Evolutionary conservation across 2,888 invertebrate species (phyloP), one percentile per base, ranked within the genome.

Genomic region (Cryptocephalus moraei): DNA sequence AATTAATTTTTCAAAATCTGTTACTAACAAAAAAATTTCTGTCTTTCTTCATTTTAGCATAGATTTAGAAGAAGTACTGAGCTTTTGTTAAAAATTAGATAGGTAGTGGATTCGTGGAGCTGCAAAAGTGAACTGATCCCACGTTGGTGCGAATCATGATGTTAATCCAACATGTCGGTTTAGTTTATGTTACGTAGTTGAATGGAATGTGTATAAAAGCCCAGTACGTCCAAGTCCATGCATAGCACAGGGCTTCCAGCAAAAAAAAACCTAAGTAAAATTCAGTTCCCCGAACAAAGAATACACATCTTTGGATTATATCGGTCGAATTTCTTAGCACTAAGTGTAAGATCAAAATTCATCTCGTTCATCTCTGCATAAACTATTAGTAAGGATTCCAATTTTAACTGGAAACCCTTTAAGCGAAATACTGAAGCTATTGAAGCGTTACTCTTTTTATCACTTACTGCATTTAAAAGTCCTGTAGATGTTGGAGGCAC

Each of bases 401-500:
- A 33, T 46, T 49, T 49, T 48, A 44, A 46, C 56, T 57, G 55
- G 51, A 59, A 56, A 51, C 55, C 55, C 53, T 45, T 47, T 40
- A 57, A 58, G 55, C 57, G 41, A 54, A 50, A 57, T 54, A 55
- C 53, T 55, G 22, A 56, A 53, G 55, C 55, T 11, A 36, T 11
- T 36, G 22, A 22, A 22, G 22, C 22, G 22, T 22, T 22, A 22
- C 47, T 45, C 39, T 22, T 22, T 22, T 22, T 22, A 46, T 39
- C 62, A 82, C 91, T 88, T 78, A 92, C 92, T 73, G 94, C 94
- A 72, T 91, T 89, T 62, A 93, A 81, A 55, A 95, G 83, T 65
- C 94, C 93, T 64, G 85, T 82, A 56, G 93, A 86, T 53, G 90
- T 89, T 50, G 95, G 94, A 48, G 91, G 91, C 51, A 91, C 88